Percentiles rank a stretch among this genome's conserved stretches.
phyloP scores from a whole-genome alignment of 2,113 vertebrate genomes.

The Pollachius pollachius region DNA sequence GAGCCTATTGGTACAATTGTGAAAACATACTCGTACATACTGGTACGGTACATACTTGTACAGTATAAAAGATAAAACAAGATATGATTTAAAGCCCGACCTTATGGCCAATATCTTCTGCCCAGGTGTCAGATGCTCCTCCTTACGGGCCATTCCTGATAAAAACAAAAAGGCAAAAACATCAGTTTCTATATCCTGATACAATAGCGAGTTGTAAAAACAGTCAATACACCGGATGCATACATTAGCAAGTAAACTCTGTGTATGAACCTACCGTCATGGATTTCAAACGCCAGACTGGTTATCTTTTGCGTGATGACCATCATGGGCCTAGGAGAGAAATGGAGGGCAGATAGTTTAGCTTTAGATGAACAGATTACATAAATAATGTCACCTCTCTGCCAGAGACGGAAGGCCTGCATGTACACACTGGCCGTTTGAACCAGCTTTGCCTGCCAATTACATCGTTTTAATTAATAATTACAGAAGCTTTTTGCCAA shows the following conservation, averaged over 20 bases:
- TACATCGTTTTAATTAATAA: too few relatives aligned
- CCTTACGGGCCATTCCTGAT: constrained; percentile 88
- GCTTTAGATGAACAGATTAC: too few relatives aligned
- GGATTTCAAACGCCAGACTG: constrained; percentile 91
- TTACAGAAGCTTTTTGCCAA: too few relatives aligned
- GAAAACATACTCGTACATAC: too few relatives aligned
- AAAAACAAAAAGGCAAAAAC: not conserved
- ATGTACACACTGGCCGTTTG: too few relatives aligned
- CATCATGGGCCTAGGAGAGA: constrained; percentile 88
- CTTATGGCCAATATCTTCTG: constrained; percentile 88
- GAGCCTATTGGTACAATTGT: too few relatives aligned
- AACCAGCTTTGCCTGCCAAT: too few relatives aligned
- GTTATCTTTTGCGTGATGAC: constrained; percentile 97
- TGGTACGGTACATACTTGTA: too few relatives aligned
- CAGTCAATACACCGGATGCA: not conserved
- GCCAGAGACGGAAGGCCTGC: too few relatives aligned
- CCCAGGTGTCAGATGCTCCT: constrained; percentile 85
- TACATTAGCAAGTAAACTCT: not conserved
- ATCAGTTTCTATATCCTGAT: not conserved
- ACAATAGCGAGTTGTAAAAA: not conserved
- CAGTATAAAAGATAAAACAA: not conserved
- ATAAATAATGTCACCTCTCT: too few relatives aligned
- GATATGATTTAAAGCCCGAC: constrained; percentile 60
- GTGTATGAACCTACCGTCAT: constrained; percentile 80
- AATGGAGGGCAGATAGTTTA: constrained; percentile 6